phyloP scores from a whole-genome alignment of 2,888 invertebrate genomes.

The Lasioglossum vierecki region DNA sequence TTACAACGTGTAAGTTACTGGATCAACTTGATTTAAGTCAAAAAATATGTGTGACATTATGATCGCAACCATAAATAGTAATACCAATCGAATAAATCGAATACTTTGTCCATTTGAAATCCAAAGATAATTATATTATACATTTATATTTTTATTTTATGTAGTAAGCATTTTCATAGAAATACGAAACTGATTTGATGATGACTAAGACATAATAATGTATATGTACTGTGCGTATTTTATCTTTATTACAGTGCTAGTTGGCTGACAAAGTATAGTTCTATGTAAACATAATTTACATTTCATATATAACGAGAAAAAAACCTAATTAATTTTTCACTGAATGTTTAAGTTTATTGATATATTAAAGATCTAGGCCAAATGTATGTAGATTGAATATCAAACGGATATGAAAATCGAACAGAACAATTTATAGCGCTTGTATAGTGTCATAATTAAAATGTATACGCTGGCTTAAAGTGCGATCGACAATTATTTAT shows the following conservation, averaged over 20 bases:
- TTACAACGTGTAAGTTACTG: slow-evolving; percentile 38
- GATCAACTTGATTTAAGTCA: slow-evolving; percentile 17
- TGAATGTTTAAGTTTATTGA: slow-evolving; percentile 1
- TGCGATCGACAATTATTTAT: slow-evolving; percentile 47
- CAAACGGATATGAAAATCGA: slow-evolving; percentile 35
- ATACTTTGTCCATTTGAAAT: slow-evolving; percentile 45
- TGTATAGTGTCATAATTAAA: slow-evolving; percentile 60
- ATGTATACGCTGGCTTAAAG: slow-evolving; percentile 60
- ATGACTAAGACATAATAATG: slow-evolving; percentile 29
- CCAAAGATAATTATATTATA: slow-evolving; percentile 35
- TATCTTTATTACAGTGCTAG: slow-evolving; percentile 16
- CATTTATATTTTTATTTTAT: slow-evolving; percentile 37
- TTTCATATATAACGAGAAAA: slow-evolving; percentile 29
- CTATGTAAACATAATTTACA: slow-evolving; percentile 18
- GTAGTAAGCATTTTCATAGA: slow-evolving; percentile 24
- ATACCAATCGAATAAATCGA: slow-evolving; percentile 54
- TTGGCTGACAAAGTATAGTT: slow-evolving; percentile 4
- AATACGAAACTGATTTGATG: slow-evolving; percentile 18
- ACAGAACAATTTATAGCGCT: slow-evolving; percentile 52
- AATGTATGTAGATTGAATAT: slow-evolving; percentile 31
- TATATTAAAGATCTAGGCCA: slow-evolving; percentile 13
- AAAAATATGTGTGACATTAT: slow-evolving; percentile 25
- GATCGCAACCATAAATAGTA: slow-evolving; percentile 35
- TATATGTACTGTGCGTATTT: slow-evolving; percentile 35
- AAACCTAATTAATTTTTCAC: slow-evolving; percentile 25